phyloP scores from a whole-genome alignment of 2,888 invertebrate genomes.

The Drosophila anceps region DNA sequence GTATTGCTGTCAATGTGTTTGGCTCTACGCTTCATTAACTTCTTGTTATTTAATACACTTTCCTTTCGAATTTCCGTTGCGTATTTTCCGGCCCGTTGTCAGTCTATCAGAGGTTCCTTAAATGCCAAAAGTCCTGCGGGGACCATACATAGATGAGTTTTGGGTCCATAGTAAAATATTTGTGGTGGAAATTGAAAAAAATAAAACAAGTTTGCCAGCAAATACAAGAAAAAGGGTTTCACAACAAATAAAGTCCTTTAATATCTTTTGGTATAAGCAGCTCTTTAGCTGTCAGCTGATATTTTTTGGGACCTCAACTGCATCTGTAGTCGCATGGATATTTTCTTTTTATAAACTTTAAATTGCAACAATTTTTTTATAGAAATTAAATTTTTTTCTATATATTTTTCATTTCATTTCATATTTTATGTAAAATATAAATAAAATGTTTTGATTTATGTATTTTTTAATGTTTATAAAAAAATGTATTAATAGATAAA shows the following conservation, averaged over 20 bases:
- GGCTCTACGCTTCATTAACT: constrained; percentile 76
- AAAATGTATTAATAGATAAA: no score
- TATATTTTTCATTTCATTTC: no score
- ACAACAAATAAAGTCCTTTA: constrained; percentile 58
- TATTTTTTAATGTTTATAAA: no score
- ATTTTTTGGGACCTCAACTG: neutral
- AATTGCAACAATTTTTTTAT: no score
- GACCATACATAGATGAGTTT: neutral
- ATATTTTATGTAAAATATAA: no score
- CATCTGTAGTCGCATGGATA: no score
- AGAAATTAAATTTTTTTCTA: no score
- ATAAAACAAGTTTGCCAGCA: constrained; percentile 33
- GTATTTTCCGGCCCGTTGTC: constrained; percentile 65
- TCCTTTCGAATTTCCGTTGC: constrained; percentile 58
- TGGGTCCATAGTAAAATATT: constrained; percentile 26
- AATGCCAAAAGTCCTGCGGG: constrained; percentile 39
- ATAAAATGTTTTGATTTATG: no score
- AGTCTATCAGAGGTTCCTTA: constrained; percentile 64
- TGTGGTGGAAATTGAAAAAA: constrained; percentile 63
- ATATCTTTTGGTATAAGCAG: constrained; percentile 6
- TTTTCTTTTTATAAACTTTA: no score
- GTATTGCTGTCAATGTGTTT: constrained; percentile 45
- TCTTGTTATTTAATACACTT: constrained; percentile 77
- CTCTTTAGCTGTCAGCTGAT: constrained; percentile 2
- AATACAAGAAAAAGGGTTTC: constrained; percentile 37